Evolutionary conservation across 2,888 invertebrate genomes (phyloP), one percentile per base, ranked within the genome.

Genomic region (Synergus itoensis): DNA sequence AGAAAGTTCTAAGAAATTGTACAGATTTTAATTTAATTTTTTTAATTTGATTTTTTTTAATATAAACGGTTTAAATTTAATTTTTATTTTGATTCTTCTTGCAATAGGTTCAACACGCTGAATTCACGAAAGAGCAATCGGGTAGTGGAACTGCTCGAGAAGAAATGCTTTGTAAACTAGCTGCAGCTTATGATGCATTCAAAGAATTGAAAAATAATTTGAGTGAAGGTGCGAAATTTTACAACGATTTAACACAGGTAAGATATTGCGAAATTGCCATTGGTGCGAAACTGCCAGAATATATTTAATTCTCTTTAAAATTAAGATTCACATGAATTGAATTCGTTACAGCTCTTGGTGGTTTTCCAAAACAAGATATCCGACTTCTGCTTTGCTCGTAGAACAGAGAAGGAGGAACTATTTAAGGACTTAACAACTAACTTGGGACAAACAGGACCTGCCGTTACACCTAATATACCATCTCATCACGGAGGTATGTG

Each of bases 351-450:
- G 94, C 93, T 99, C 88, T 93, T 99, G 91, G 96, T 99, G 21
- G 96, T 96, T 79, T 98, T 99, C 93, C 99, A 99, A 94, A 98
- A 97, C 93, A 99, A 99, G 93, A 97, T 99, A 82, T 96, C 97
- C 9, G 99, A 99, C 94, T 99, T 97, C 93, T 98, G 98, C 92
- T 99, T 99, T 93, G 99, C 99, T 60, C 96, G 99, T 48, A 98
- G 98, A 93, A 99, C 99, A 0, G 99, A 99, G 93, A 99, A 99
- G 92, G 99, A 99, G 88, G 99, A 99, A 92, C 93, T 99, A 86
- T 93, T 99, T 92, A 97, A 98, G 92, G 99, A 99, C 93, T 94
- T 99, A 80, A 98, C 98, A 81, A 96, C 96, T 86, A 95, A 95
- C 89, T 95, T 97, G 63, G 95, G 96, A 84, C 94, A 96, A 78